phyloP scores from a whole-genome alignment of 2,888 invertebrate genomes.

The Minunthozetes semirufus region DNA sequence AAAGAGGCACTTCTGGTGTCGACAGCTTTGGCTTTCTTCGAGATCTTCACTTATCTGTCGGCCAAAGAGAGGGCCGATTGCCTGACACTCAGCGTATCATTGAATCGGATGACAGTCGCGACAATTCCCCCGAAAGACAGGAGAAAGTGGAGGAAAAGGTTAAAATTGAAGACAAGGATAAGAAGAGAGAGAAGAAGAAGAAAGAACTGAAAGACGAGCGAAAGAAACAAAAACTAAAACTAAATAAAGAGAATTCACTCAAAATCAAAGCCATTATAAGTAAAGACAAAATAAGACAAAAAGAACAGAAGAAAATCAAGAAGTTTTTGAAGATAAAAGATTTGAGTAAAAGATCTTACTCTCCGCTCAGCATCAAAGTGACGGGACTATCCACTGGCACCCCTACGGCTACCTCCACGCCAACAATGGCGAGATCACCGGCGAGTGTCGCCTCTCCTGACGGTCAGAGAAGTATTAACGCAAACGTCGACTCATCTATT shows the following conservation, averaged over 20 bases:
- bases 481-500: not conserved
- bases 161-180: conserved; percentile 32
- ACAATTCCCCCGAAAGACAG: conserved; percentile 35
- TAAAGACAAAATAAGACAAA: conserved; percentile 22
- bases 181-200: conserved; percentile 39
- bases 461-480: not conserved
- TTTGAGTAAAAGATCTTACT: not conserved
- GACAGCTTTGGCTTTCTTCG: conserved; percentile 13
- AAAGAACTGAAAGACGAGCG: conserved; percentile 11
- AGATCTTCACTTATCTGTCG: conserved; percentile 1
- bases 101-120: conserved; percentile 27
- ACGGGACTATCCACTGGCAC: conserved; percentile 30
- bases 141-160: conserved; percentile 38
- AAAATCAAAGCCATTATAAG: conserved; percentile 22
- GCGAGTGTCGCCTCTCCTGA: not conserved
- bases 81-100: conserved; percentile 30
- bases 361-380: conserved; percentile 27
- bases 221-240: conserved; percentile 34
- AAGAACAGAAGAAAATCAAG: conserved; percentile 30
- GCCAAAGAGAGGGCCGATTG: conserved; percentile 12
- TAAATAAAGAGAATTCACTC: conserved; percentile 30
- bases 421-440: conserved; percentile 21
- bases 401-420: conserved; percentile 31
- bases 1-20: not conserved
- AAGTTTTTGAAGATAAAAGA: conserved; percentile 1